A percentile compares a stretch with the other conserved stretches of the same genome.
phyloP scores from a whole-genome alignment of 2,797 vertebrate species.

The Silurus aristotelis region DNA sequence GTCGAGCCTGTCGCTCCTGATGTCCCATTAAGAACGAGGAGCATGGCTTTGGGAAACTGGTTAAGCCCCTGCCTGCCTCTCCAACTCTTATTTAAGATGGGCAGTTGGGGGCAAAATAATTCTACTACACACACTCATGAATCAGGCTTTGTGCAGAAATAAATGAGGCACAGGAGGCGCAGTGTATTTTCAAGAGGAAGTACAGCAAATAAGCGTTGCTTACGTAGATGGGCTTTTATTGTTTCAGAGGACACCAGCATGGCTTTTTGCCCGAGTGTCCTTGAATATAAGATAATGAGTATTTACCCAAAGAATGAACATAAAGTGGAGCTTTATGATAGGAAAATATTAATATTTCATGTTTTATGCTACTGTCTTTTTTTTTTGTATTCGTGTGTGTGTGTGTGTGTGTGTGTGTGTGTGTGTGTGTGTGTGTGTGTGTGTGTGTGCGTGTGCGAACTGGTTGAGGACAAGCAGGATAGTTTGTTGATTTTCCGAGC shows the following conservation, averaged over 20 bases:
- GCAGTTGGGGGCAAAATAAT: constrained; percentile 75
- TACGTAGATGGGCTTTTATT: neutral
- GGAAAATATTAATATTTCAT: neutral
- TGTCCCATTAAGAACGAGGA: constrained; percentile 75
- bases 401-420: neutral
- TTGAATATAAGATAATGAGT: neutral
- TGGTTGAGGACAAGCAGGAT: neutral
- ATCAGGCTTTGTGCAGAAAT: neutral
- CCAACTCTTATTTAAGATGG: constrained; percentile 63
- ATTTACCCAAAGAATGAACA: neutral
- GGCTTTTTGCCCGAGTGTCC: neutral
- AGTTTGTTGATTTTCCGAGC: constrained; percentile 57
- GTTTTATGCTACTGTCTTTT: neutral
- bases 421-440: neutral
- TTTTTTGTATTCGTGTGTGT: neutral
- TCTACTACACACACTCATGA: constrained; percentile 56
- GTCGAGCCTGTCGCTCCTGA: constrained; percentile 70
- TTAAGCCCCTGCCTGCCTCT: constrained; percentile 43
- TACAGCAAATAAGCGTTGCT: neutral
- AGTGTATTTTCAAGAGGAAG: constrained; percentile 24
- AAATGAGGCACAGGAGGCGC: constrained; percentile 13
- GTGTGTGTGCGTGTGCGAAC: neutral
- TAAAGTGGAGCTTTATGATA: neutral
- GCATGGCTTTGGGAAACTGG: constrained; percentile 53
- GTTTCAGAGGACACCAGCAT: neutral